phyloP scores from a whole-genome alignment of 2,888 invertebrate genomes.

The Catotricha subobsoleta region DNA sequence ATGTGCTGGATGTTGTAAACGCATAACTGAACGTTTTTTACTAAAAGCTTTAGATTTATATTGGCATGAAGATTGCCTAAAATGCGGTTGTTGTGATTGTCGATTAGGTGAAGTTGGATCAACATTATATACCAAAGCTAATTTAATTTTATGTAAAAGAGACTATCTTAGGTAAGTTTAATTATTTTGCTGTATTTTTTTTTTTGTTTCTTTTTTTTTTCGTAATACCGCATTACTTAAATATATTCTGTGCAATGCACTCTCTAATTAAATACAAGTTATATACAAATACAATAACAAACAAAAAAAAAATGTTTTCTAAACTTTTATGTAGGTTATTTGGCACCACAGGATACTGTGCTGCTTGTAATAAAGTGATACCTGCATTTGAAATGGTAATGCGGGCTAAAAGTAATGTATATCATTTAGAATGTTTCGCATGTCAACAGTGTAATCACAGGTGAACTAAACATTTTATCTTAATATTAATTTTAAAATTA shows the following conservation, averaged over 20 bases:
- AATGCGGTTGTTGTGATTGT: conserved; percentile 84
- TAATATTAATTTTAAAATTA: no score
- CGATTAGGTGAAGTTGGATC: conserved; percentile 85
- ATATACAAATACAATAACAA: background rate
- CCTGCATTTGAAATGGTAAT: conserved; percentile 93
- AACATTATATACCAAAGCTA: conserved; percentile 76
- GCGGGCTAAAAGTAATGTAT: conserved; percentile 81
- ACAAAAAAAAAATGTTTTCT: background rate
- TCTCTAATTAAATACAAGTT: background rate
- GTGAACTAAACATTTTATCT: conserved; percentile 34
- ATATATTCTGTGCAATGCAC: no score
- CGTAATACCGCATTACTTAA: background rate
- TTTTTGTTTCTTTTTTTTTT: background rate
- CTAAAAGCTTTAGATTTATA: conserved; percentile 73
- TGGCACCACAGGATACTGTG: conserved; percentile 77
- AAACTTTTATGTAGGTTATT: conserved; percentile 47
- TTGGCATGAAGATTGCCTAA: conserved; percentile 90
- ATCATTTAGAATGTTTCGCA: conserved; percentile 86
- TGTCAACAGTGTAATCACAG: conserved; percentile 91
- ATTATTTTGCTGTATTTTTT: background rate
- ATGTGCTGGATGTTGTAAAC: conserved; percentile 12
- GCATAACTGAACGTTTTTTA: conserved; percentile 61
- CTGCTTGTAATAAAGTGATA: conserved; percentile 82
- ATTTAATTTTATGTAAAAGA: conserved; percentile 76
- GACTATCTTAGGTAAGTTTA: conserved; percentile 66